Percentiles rank a stretch among this genome's conserved stretches.
phyloP scores from a whole-genome alignment of 2,797 vertebrate genomes.

The Tolypeutes matacus region DNA sequence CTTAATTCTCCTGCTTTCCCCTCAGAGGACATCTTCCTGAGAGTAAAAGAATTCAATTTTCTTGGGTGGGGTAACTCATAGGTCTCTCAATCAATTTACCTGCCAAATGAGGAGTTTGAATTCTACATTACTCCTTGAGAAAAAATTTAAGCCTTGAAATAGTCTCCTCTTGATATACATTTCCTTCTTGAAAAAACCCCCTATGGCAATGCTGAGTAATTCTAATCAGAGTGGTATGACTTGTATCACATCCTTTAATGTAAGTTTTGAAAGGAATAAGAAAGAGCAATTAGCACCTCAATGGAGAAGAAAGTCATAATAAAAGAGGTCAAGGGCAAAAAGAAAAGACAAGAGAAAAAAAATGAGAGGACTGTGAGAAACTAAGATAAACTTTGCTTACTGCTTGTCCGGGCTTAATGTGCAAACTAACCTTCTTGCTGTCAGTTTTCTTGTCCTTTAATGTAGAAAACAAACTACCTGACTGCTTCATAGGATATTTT shows the following conservation, averaged over 20 bases:
- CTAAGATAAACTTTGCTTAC: background rate
- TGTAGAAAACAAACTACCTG: background rate
- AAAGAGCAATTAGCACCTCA: background rate
- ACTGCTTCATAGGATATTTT: background rate
- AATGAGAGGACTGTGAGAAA: background rate
- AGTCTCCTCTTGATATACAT: background rate
- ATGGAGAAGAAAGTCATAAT: background rate
- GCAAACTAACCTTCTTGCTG: background rate
- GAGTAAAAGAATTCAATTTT: background rate
- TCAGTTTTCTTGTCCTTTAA: background rate
- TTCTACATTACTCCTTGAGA: background rate
- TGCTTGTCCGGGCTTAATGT: background rate
- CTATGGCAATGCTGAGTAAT: background rate
- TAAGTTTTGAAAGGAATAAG: conserved; percentile 38
- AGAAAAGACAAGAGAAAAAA: background rate
- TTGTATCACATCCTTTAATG: background rate
- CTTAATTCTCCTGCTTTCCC: background rate
- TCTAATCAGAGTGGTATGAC: background rate
- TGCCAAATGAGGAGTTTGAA: background rate
- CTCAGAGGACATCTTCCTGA: background rate
- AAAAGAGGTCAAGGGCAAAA: background rate
- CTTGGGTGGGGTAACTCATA: background rate
- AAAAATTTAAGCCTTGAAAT: conserved; percentile 42
- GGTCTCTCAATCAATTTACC: background rate
- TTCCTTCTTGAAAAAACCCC: background rate